Conservation (phyloP, 2,888 invertebrate genomes). For the Melanargia galathea region DNA sequence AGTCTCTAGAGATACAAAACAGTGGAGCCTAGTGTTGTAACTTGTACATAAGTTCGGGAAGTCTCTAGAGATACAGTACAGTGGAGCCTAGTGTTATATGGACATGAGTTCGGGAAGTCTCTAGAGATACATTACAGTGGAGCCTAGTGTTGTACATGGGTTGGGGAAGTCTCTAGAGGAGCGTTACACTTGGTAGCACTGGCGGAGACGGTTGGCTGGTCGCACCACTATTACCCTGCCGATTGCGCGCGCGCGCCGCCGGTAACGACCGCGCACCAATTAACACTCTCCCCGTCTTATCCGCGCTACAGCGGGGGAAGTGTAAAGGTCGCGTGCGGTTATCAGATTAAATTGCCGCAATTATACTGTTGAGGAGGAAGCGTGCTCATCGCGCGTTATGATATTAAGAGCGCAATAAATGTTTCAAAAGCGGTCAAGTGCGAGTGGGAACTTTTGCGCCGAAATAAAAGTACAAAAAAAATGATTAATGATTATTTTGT, state of each 20-base stretch:
- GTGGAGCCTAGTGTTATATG: too few relatives aligned
- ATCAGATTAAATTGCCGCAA: constrained; percentile 76
- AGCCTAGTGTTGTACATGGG: too few relatives aligned
- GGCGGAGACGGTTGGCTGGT: constrained; percentile 66
- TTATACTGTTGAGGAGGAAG: constrained; percentile 70
- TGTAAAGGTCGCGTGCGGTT: constrained; percentile 75
- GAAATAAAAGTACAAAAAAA: not conserved
- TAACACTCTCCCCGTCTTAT: constrained; percentile 65
- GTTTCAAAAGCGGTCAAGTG: constrained; percentile 14
- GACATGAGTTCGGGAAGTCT: not conserved
- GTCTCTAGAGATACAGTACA: too few relatives aligned
- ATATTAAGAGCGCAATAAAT: constrained; percentile 55
- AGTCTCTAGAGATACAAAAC: too few relatives aligned
- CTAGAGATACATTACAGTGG: not conserved
- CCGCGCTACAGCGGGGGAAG: constrained; percentile 63
- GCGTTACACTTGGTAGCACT: constrained; percentile 8
- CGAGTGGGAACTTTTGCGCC: not conserved
- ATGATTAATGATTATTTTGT: too few relatives aligned
- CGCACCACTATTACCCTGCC: constrained; percentile 57
- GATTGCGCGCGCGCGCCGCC: constrained; percentile 52
- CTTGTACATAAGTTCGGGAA: too few relatives aligned
- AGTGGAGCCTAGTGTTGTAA: too few relatives aligned
- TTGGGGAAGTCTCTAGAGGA: not conserved
- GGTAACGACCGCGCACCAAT: constrained; percentile 52
- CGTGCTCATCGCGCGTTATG: constrained; percentile 71